These are phyloP conservation scores for Oreocharis arfaki DNA, from an alignment of 2,113 vertebrate genomes.

Conservation along the genomic window DNA sequence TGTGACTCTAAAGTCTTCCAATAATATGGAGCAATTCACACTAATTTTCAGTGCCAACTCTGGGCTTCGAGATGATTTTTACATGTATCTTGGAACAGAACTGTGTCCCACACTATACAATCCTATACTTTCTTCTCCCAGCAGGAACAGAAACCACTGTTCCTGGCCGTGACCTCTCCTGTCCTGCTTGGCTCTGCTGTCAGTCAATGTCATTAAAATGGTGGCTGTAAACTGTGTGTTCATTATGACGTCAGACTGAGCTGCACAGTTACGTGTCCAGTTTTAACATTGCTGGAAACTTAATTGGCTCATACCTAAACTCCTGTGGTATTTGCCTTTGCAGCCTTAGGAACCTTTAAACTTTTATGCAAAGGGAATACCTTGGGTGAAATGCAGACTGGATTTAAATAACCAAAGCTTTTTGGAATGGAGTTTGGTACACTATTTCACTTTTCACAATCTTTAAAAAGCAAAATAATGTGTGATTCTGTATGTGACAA, in stretches of 20 bases:
- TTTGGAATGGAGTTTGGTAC: background rate
- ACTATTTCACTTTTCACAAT: background rate
- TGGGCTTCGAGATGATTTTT: background rate
- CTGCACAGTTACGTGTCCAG: background rate
- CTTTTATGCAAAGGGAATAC: background rate
- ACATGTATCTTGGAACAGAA: background rate
- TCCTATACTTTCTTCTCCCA: background rate
- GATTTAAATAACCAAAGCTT: constrained; percentile 6
- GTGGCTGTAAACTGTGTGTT: background rate
- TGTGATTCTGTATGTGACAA: background rate
- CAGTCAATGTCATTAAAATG: background rate
- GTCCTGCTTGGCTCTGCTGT: background rate
- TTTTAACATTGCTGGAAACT: background rate
- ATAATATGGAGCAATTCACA: background rate
- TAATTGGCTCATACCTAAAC: background rate
- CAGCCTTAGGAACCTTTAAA: background rate
- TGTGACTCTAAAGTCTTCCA: background rate
- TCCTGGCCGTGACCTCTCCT: background rate
- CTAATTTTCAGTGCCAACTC: background rate
- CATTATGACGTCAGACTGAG: background rate
- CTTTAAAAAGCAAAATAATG: constrained; percentile 12
- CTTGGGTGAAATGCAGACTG: background rate
- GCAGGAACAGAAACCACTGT: background rate
- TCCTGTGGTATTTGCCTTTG: constrained; percentile 1
- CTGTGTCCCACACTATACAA: background rate